Base-by-base conservation (phyloP, 2,113 vertebrate genomes). In the Triplophysa siluroides region DNA sequence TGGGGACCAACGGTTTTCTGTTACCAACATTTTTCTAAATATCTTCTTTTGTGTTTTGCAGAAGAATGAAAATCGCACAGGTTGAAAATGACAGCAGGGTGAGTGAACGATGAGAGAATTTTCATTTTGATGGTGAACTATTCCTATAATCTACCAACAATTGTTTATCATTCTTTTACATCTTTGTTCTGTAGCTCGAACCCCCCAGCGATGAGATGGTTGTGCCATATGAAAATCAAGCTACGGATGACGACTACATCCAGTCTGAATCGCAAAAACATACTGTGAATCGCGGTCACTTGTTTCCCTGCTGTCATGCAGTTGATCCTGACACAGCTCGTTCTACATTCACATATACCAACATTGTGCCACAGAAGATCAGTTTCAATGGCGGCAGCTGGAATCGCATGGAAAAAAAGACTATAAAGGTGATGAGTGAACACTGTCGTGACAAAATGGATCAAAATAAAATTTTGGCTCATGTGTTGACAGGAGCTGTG, bases 401-500 rank as follows among this genome's bases (percentile, higher is more conserved):
- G 71, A 58, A 16, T 14, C n/a, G 29, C 29, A 60, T 74, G n/a
- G 71, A 74, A 56, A 23, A 0, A 0, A 21, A 43, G 3, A 38
- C 4, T 5, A 2, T 0, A 1, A 3, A 24, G 0, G 16, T 16
- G 2, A 74, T 74, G 71, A 19, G 60, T 43, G 14, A 13, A 6
- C 0, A 19, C n/a, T 74, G 71, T 56, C 0, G 0, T 38, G 70
- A 60, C 19, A 52, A 56, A n/a, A n/a, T n/a, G 2, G 4, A 52
- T 8, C 26, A 69, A 3, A 5, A 18, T n/a, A 14, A 74, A 1
- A 6, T 23, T 21, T 43, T 14, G 12, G 71, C 70, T 2, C 7
- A 60, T 23, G 54, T 73, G 19, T 18, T 73, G 19, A 73, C 71
- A 1, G 71, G 71, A 43, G 71, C 70, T 11, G 52, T 73, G n/a